These are phyloP conservation scores for Synanthedon formicaeformis DNA, from an alignment of 2,888 invertebrate genomes.

Conservation along the genomic window DNA sequence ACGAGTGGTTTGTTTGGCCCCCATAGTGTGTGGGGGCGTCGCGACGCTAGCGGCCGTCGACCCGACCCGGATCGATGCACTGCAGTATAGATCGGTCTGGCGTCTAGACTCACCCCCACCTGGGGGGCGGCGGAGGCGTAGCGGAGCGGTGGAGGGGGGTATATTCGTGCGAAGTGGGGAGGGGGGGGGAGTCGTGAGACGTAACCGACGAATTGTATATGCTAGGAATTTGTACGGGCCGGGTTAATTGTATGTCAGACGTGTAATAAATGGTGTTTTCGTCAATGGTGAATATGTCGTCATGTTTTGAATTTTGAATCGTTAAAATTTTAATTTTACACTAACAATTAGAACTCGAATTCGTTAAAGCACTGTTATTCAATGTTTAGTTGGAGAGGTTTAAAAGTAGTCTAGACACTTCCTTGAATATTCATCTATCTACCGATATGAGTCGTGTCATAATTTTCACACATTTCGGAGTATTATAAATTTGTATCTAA, in stretches of 20 bases:
- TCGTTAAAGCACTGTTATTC: no score
- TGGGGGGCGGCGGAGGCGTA: constrained; percentile 4
- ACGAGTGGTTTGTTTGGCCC: constrained; percentile 43
- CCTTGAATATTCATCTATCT: no score
- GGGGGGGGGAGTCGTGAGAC: constrained; percentile 13
- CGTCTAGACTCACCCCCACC: constrained; percentile 52
- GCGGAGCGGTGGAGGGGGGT: constrained; percentile 13
- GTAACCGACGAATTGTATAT: constrained; percentile 31
- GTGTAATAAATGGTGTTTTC: neutral
- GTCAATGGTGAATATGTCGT: no score
- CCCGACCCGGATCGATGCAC: constrained; percentile 48
- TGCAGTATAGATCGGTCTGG: constrained; percentile 65
- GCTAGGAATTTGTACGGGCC: constrained; percentile 35
- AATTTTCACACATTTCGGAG: no score
- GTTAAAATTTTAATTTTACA: no score
- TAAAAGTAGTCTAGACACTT: no score
- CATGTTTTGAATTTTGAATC: no score
- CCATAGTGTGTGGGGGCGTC: constrained; percentile 18
- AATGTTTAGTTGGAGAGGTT: no score
- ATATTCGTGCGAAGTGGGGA: neutral
- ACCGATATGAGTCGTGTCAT: no score
- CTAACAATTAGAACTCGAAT: no score
- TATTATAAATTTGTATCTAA: no score
- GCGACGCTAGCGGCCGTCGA: constrained; percentile 38
- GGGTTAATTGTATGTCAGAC: constrained; percentile 22